These are phyloP conservation scores for Agapornis roseicollis DNA, from an alignment of 2,113 vertebrate species.

Conservation along the genomic window DNA sequence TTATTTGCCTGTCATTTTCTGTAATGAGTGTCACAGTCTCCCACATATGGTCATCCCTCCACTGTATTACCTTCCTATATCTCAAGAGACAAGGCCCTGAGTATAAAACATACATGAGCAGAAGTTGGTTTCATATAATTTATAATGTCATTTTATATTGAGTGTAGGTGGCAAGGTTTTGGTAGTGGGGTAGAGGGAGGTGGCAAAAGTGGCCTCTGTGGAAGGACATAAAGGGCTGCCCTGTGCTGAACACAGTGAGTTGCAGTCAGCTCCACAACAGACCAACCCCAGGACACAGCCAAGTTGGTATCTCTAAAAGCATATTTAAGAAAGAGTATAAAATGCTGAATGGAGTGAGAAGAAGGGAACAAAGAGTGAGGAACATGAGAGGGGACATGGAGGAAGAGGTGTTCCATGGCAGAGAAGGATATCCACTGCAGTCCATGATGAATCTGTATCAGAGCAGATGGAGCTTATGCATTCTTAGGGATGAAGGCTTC, in stretches of 20 bases:
- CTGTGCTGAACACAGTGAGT: accelerated
- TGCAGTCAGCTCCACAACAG: neutral
- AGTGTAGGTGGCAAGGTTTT: neutral
- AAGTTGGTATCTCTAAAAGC: neutral
- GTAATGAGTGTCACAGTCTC: neutral
- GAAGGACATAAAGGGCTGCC: too few species aligned
- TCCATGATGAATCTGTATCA: neutral
- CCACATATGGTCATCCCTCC: neutral
- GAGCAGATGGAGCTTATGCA: neutral
- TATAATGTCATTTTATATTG: neutral
- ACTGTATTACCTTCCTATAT: too few species aligned
- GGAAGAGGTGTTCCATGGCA: neutral
- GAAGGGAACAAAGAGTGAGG: neutral
- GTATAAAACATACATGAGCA: neutral
- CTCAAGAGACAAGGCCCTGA: neutral
- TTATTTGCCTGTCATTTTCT: neutral
- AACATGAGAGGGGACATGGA: neutral
- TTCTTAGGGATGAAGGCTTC: neutral
- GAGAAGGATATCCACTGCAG: neutral
- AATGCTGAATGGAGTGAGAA: neutral
- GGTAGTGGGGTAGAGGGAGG: neutral
- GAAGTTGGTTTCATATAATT: neutral
- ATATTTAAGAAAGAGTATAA: neutral
- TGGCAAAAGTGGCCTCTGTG: neutral
- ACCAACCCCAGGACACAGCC: neutral